phyloP scores from a whole-genome alignment of 1,140 invertebrate genomes.

The Orius insidiosus region DNA sequence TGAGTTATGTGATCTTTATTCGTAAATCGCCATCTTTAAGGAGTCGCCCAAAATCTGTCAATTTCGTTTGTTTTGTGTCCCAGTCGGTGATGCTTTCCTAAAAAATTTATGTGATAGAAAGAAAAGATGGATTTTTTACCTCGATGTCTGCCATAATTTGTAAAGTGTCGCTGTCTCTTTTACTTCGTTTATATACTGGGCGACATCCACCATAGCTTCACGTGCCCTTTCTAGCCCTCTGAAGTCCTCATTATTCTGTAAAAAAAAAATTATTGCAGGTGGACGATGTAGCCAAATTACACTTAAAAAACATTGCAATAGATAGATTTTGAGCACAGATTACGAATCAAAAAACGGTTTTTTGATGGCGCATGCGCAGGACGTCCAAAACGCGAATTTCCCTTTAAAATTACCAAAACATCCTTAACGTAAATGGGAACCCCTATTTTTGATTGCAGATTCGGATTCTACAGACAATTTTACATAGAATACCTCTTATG shows the following conservation, averaged over 20 bases:
- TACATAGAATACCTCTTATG: no score
- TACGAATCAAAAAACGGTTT: no score
- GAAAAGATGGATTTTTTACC: constrained; percentile 24
- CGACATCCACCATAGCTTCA: constrained; percentile 92
- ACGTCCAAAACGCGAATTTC: no score
- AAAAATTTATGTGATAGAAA: constrained; percentile 17
- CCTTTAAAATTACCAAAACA: no score
- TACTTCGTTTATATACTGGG: constrained; percentile 95
- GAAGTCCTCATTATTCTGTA: constrained; percentile 61
- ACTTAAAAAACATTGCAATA: no score
- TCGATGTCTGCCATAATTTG: constrained; percentile 82
- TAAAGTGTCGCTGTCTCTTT: constrained; percentile 83
- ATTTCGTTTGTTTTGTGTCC: constrained; percentile 54
- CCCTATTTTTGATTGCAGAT: no score
- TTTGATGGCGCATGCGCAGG: no score
- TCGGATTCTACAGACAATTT: no score
- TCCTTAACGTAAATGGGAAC: no score
- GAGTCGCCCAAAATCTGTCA: constrained; percentile 78
- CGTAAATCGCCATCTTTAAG: constrained; percentile 85
- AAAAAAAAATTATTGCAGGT: no score
- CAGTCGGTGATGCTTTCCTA: constrained; percentile 64
- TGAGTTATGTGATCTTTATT: constrained; percentile 79
- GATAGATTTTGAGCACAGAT: no score
- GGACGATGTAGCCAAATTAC: no score
- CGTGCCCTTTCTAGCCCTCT: constrained; percentile 68